A percentile compares a stretch with the other conserved stretches of the same genome.
Conservation (phyloP, 2,888 invertebrate genomes). For the Entomobrya multifasciata region DNA sequence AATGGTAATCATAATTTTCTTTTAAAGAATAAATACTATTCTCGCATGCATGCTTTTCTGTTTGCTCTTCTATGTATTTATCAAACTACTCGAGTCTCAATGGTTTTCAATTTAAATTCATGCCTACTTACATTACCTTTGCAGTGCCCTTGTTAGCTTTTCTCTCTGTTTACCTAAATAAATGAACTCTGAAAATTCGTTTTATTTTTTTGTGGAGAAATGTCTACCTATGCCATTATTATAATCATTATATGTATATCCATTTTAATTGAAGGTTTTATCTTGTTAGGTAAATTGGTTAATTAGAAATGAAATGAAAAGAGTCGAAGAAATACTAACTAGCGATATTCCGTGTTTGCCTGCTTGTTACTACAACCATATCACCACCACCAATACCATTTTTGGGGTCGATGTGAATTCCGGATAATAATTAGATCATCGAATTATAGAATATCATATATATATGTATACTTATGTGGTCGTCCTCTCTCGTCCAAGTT, state of each 20-base stretch:
- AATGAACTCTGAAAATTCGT: too few relatives aligned
- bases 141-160: background rate
- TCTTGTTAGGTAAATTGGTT: slow-evolving; percentile 65
- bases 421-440: slow-evolving; percentile 69
- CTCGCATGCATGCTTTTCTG: background rate
- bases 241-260: slow-evolving; percentile 15
- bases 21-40: slow-evolving; percentile 56
- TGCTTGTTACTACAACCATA: too few relatives aligned
- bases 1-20: too few relatives aligned
- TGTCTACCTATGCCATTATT: slow-evolving; percentile 12
- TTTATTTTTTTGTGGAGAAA: too few relatives aligned
- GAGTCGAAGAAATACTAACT: too few relatives aligned
- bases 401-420: slow-evolving; percentile 50
- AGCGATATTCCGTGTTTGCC: too few relatives aligned
- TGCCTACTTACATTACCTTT: slow-evolving; percentile 1
- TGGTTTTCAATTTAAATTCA: slow-evolving; percentile 66
- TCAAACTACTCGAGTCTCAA: slow-evolving; percentile 33
- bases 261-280: slow-evolving; percentile 65
- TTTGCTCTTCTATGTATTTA: background rate
- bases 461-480: too few relatives aligned
- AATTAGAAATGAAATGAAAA: slow-evolving; percentile 63
- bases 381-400: background rate
- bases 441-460: slow-evolving; percentile 52
- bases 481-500: background rate
- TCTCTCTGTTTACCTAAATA: too few relatives aligned